Conservation (phyloP, 2,797 vertebrate species). For the Siniperca scherzeri region DNA sequence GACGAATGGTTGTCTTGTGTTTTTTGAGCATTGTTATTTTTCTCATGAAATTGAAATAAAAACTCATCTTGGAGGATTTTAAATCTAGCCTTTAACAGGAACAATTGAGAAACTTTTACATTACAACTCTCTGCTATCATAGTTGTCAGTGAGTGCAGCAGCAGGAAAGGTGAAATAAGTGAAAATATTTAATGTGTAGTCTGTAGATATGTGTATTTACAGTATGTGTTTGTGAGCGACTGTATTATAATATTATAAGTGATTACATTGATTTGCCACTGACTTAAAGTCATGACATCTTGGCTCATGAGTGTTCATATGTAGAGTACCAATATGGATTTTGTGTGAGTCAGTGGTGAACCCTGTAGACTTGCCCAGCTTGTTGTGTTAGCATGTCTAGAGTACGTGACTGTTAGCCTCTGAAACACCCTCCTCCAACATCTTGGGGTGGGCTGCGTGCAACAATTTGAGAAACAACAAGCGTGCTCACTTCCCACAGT, state of each 20-base stretch:
- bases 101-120: neutral
- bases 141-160: neutral
- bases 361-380: conserved; percentile 21
- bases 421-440: neutral
- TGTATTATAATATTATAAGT: neutral
- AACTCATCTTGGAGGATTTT: neutral
- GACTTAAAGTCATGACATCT: neutral
- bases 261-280: conserved; percentile 1
- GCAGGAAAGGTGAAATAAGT: neutral
- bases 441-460: neutral
- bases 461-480: neutral
- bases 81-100: neutral
- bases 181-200: neutral
- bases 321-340: neutral
- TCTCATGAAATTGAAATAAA: neutral
- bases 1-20: neutral
- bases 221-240: neutral
- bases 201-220: neutral
- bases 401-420: neutral
- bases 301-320: neutral
- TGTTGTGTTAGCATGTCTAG: neutral
- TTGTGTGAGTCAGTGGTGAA: conserved; percentile 2
- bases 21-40: neutral
- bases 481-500: too few species aligned
- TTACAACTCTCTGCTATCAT: neutral